Conservation (phyloP, 2,113 vertebrate genomes). For the Paraplagusia blochii region DNA sequence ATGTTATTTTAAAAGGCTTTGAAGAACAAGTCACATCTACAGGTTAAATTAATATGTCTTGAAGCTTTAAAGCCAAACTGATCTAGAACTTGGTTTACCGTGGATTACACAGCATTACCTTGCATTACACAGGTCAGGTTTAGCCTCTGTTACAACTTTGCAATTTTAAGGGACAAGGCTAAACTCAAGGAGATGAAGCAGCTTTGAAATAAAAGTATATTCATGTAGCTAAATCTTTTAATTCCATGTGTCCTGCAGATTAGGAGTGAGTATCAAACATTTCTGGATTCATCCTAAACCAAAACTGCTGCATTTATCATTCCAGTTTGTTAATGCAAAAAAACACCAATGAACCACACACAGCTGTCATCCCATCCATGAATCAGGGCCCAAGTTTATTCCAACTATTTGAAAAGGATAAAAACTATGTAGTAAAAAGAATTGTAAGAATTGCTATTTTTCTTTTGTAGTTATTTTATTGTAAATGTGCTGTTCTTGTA, state of each 20-base stretch:
- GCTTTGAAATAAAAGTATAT: neutral
- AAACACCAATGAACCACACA: neutral
- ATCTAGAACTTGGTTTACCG: neutral
- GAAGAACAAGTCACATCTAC: no score
- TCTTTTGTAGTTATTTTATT: conserved; percentile 63
- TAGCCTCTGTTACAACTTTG: neutral
- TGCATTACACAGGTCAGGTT: neutral
- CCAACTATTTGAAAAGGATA: conserved; percentile 26
- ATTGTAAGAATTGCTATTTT: conserved; percentile 56
- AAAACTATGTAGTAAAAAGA: conserved; percentile 50
- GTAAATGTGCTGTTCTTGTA: conserved; percentile 67
- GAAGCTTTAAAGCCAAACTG: neutral
- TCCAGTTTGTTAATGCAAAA: neutral
- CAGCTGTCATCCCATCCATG: conserved; percentile 31
- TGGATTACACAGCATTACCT: neutral
- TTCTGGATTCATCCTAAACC: conserved; percentile 10
- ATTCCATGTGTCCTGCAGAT: neutral
- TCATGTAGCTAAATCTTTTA: neutral
- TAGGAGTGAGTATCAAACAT: conserved; percentile 5
- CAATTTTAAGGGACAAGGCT: neutral
- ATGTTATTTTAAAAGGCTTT: no score
- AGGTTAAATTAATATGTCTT: neutral
- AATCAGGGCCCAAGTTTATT: conserved; percentile 29
- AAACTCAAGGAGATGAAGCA: neutral
- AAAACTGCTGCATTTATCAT: conserved; percentile 7